Evolutionary conservation across 2,113 vertebrate species (phyloP).

Genomic region (Ictidomys tridecemlineatus): DNA sequence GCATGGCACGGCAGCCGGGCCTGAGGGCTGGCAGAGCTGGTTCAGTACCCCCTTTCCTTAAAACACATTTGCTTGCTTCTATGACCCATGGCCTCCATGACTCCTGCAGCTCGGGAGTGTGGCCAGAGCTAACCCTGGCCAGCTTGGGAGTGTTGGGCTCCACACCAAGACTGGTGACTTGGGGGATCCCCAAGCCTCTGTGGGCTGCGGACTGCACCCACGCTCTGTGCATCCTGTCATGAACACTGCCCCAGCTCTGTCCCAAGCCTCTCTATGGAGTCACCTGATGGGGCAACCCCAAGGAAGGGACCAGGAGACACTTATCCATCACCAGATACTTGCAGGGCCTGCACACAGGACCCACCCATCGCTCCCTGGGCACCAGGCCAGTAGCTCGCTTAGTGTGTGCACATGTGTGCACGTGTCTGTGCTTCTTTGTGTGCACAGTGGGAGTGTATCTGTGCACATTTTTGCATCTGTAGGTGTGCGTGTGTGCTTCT

Average conservation of each 20-base stretch:
- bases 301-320: background rate
- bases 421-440: background rate
- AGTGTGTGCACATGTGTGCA: too few relatives aligned
- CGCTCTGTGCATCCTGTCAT: background rate
- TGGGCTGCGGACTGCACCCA: background rate
- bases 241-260: background rate
- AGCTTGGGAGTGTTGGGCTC: background rate
- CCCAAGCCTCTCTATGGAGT: too few relatives aligned
- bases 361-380: background rate
- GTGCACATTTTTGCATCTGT: background rate
- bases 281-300: background rate
- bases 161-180: background rate
- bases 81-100: background rate
- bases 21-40: background rate
- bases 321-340: background rate
- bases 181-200: background rate
- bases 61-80: background rate
- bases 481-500: background rate
- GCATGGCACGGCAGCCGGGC: background rate
- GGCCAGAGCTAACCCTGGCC: background rate
- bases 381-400: background rate
- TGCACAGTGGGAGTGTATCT: fast-evolving
- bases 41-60: background rate
- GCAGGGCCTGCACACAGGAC: background rate
- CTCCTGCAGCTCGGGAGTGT: background rate